A percentile compares a stretch with the other conserved stretches of the same genome.
Conservation (phyloP, 2,797 vertebrate species). For the Sitta carolinensis region DNA sequence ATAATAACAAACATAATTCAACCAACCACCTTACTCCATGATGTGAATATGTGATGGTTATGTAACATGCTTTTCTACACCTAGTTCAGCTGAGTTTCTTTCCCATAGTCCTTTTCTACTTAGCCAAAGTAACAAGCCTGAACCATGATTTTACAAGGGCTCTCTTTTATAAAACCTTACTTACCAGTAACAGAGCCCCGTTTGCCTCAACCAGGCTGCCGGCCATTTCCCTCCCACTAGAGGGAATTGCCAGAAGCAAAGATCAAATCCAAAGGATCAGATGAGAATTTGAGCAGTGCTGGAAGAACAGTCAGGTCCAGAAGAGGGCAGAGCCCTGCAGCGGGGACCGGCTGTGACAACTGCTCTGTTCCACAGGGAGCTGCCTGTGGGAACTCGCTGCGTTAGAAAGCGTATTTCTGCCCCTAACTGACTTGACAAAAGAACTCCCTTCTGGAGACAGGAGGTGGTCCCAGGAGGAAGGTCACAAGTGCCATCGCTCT, state of each 20-base stretch:
- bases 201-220: neutral
- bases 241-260: neutral
- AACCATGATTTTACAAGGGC: neutral
- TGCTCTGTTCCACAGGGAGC: neutral
- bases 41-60: neutral
- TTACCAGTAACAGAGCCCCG: neutral
- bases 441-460: accelerated
- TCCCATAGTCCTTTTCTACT: neutral
- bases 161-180: neutral
- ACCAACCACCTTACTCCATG: neutral
- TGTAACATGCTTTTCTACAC: neutral
- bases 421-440: neutral
- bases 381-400: neutral
- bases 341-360: neutral
- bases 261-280: neutral
- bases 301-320: neutral
- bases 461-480: neutral
- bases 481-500: neutral
- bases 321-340: neutral
- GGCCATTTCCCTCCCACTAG: neutral
- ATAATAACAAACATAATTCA: neutral
- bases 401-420: neutral
- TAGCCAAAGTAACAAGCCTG: neutral
- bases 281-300: neutral
- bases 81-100: neutral